Conservation (phyloP, 2,888 invertebrate species). For the Periphyllus acericola region DNA sequence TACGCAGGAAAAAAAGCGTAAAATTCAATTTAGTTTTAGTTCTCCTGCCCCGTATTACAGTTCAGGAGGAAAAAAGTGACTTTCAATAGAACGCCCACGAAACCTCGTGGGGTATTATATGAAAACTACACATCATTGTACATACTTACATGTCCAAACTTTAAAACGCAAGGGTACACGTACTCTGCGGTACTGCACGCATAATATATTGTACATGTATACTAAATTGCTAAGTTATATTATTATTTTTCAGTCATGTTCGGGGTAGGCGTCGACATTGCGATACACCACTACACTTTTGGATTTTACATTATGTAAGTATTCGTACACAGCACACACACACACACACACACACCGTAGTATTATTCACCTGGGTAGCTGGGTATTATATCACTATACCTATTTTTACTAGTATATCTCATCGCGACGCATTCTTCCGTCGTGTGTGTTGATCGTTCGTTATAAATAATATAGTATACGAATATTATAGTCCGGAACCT, state of each 20-base stretch:
- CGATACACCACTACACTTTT: conserved; percentile 72
- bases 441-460: not conserved
- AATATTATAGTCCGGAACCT: not conserved
- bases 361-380: too few species aligned
- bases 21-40: too few species aligned
- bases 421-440: not conserved
- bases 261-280: conserved; percentile 75
- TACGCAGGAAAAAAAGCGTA: too few species aligned
- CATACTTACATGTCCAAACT: too few species aligned
- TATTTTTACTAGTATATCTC: not conserved
- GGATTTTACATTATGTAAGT: conserved; percentile 76
- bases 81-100: too few species aligned
- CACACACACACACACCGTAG: not conserved
- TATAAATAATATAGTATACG: not conserved
- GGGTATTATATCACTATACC: not conserved
- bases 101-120: too few species aligned
- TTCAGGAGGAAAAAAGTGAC: too few species aligned
- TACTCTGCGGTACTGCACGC: too few species aligned
- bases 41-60: too few species aligned
- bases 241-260: conserved; percentile 71
- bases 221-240: conserved; percentile 11
- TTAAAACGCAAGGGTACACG: too few species aligned
- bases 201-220: not conserved
- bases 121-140: too few species aligned
- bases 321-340: conserved; percentile 64